Conservation (phyloP, 2,797 vertebrate genomes). For the Simalia tracyae region DNA sequence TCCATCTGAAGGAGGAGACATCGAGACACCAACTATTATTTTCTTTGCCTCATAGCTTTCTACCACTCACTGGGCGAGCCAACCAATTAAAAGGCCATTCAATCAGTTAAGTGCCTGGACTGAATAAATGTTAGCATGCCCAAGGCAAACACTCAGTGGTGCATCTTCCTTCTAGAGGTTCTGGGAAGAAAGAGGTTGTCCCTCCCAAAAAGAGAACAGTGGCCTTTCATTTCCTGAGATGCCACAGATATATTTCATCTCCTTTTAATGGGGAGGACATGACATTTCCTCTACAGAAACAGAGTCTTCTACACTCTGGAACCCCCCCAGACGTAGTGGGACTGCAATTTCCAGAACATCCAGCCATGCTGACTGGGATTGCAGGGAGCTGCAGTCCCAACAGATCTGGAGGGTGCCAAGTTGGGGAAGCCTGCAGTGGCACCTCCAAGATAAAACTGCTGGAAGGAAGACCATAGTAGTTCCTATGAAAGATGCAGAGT, state of each 20-base stretch:
- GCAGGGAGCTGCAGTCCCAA: too few relatives aligned
- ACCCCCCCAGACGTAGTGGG: too few relatives aligned
- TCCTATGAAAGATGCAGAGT: background rate
- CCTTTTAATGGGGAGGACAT: too few relatives aligned
- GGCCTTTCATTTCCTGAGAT: too few relatives aligned
- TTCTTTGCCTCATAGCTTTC: slow-evolving; percentile 4
- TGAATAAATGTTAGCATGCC: slow-evolving; percentile 14
- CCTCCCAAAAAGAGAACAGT: background rate
- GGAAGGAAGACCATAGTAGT: background rate
- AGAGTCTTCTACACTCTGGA: too few relatives aligned
- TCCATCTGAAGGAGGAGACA: background rate
- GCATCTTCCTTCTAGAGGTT: background rate
- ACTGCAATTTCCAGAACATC: too few relatives aligned
- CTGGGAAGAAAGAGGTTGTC: background rate
- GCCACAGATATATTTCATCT: too few relatives aligned
- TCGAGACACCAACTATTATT: background rate
- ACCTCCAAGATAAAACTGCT: background rate
- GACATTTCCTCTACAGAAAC: too few relatives aligned
- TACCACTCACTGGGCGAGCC: background rate
- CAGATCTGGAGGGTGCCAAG: too few relatives aligned
- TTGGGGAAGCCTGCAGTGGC: too few relatives aligned
- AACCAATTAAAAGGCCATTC: slow-evolving; percentile 19
- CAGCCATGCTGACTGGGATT: too few relatives aligned
- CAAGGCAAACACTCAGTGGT: background rate
- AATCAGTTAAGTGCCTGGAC: slow-evolving; percentile 6